Conservation (phyloP, 2,113 vertebrate species). For the Beaufortia kweichowensis region DNA sequence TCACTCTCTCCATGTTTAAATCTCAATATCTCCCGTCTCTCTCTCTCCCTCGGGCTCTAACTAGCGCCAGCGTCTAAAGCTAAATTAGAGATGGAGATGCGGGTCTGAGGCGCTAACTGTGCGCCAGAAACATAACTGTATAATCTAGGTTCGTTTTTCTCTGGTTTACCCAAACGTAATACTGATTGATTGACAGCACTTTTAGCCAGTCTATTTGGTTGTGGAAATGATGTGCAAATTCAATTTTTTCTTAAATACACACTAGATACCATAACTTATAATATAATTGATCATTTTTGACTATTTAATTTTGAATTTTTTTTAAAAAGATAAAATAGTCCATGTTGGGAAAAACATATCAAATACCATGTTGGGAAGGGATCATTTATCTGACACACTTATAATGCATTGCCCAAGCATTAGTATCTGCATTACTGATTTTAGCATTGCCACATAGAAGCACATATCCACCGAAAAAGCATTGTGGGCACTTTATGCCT, state of each 20-base stretch:
- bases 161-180: conserved; percentile 62
- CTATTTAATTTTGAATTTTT: conserved; percentile 52
- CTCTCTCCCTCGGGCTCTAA: conserved; percentile 10
- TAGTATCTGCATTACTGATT: too few species aligned
- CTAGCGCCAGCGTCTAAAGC: conserved; percentile 26
- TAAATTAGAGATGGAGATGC: conserved; percentile 14
- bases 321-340: conserved; percentile 61
- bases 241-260: conserved; percentile 70
- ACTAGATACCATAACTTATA: too few species aligned
- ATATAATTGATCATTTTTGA: too few species aligned
- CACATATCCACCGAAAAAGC: too few species aligned
- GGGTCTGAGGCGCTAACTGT: conserved; percentile 48
- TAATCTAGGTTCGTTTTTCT: conserved; percentile 55
- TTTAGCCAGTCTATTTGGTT: conserved; percentile 56
- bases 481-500: conserved; percentile 13
- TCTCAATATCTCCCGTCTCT: conserved; percentile 26
- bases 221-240: conserved; percentile 64
- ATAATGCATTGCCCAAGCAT: too few species aligned
- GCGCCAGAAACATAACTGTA: conserved; percentile 56
- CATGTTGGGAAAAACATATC: conserved; percentile 43
- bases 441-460: too few species aligned
- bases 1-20: conserved; percentile 19
- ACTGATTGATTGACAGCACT: conserved; percentile 73
- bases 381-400: too few species aligned
- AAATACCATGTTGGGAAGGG: too few species aligned